Evolutionary conservation across 2,888 invertebrate genomes (phyloP), one percentile per base, ranked within the genome.

Genomic region (Trachelus troglodyta): DNA sequence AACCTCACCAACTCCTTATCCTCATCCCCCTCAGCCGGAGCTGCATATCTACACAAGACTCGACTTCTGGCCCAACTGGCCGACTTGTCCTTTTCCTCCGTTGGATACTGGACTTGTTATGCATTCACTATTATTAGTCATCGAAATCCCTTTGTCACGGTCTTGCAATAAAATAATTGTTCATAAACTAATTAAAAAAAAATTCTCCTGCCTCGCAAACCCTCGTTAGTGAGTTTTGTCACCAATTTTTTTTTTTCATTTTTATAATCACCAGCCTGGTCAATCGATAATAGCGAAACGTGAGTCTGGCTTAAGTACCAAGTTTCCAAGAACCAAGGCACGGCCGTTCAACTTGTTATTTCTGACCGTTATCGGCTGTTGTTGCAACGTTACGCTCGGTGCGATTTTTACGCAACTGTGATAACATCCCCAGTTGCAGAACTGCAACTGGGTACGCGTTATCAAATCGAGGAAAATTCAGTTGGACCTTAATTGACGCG

Each of bases 331-430:
- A 77, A 81, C 78, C 79, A 77, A 79, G 68, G 69, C 56, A 79
- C 81, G 87, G 87, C 80, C 86, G 80, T 88, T 88, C 86, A 88
- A 88, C 88, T 87, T 86, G 87, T 85, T 87, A 86, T 87, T 88
- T 85, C 81, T 80, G 81, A 35, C 74, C 79, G 79, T 87, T 87
- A 86, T 88, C 87, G 80, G 80, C 78, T 85, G 85, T 83, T 88
- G 84, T 86, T 83, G 83, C 85, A 84, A 83, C 75, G 79, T 80
- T 79, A 76, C 80, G 56, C 56, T 56, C 56, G 23, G 56, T 23
- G 23, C 56, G 15, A 56, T 56, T 56, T 56, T 56, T 56, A 56
- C 56, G 56, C 56, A 56, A 56, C 23, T 56, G 56, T 23, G 56
- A 56, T 56, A 56, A 56, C 56, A 23, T 9, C 9, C 23, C 23